Conservation (phyloP, 2,797 vertebrate genomes). For the Falco concolor region DNA sequence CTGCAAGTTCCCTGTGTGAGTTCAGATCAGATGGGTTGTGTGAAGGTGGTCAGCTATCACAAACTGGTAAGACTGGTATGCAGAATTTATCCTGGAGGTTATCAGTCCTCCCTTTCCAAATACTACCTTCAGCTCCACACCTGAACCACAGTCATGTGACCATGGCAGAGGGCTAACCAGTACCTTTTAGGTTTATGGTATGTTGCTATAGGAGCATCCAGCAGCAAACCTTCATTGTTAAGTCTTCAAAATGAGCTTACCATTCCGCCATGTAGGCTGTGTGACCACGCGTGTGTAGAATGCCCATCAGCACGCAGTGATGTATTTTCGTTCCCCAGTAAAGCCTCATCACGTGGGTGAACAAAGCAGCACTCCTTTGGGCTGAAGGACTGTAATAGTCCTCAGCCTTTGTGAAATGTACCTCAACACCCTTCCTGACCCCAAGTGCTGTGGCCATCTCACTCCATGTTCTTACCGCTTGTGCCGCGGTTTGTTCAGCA, state of each 20-base stretch:
- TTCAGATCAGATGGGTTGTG: not conserved
- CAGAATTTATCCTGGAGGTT: not conserved
- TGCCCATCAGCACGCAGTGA: not conserved
- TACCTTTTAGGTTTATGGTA: not conserved
- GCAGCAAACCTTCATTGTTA: not conserved
- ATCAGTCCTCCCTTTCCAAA: not conserved
- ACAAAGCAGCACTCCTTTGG: not conserved
- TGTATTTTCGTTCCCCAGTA: not conserved
- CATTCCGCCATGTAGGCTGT: not conserved
- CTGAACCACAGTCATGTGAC: not conserved
- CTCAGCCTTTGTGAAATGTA: not conserved
- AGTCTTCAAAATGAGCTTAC: not conserved
- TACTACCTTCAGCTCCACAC: not conserved
- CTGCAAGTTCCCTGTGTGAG: not conserved
- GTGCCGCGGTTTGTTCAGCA: not conserved
- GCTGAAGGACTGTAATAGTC: not conserved
- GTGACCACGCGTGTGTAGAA: accelerated
- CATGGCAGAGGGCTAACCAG: not conserved
- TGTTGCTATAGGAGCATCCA: not conserved
- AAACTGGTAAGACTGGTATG: not conserved
- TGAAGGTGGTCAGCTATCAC: not conserved
- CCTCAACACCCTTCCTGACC: not conserved
- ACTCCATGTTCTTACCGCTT: not conserved
- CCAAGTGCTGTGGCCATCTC: not conserved
- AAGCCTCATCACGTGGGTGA: not conserved